Base-by-base conservation (phyloP, 2,797 vertebrate genomes). In the Coilia nasus region DNA sequence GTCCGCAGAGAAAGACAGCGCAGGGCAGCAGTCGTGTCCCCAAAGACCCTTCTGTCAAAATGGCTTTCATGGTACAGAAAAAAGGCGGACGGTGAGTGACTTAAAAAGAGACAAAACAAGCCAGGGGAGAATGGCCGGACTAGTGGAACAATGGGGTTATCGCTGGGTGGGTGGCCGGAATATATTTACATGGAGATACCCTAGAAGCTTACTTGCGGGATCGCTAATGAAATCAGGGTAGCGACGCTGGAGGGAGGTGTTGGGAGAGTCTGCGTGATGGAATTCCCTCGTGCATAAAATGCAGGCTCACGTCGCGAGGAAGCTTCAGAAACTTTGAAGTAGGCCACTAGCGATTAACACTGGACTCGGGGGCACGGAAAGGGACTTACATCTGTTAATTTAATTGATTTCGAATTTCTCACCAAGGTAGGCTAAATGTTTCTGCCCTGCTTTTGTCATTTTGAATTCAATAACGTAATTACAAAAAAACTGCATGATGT, bases 111-210 rank as follows among this genome's bases (percentile, higher is more conserved):
- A 82, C 88, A 87, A 88, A 89, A 86, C 87, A 86, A 87, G 87
- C 85, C 80, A 60, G 86, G 85, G 88, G 90, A 88, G 89, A 87
- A 89, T 81, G 83, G 89, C 84, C 83, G 82, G 86, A 86, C 84
- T 80, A 85, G 60, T 75, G 23, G 84, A 88, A 92, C 89, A 91
- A 92, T 92, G 88, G 89, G 91, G 88, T 90, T 90, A 89, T 91
- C 86, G 71, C 90, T 60, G 89, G 88, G 88, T 92, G 90, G 91
- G 91, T 91, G 91, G 91, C 89, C 91, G 67, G 87, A 90, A 90
- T 90, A 89, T 85, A 89, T 91, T 92, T 90, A 85, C 88, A 90
- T 86, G 85, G 84, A 21, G 88, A 87, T 88, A 87, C 82, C 62
- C 85, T 50, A 85, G 84, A 62, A 87, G 84, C 86, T 67, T 10